Base-by-base conservation (phyloP, 2,113 vertebrate genomes). In the Brienomyrus brachyistius region DNA sequence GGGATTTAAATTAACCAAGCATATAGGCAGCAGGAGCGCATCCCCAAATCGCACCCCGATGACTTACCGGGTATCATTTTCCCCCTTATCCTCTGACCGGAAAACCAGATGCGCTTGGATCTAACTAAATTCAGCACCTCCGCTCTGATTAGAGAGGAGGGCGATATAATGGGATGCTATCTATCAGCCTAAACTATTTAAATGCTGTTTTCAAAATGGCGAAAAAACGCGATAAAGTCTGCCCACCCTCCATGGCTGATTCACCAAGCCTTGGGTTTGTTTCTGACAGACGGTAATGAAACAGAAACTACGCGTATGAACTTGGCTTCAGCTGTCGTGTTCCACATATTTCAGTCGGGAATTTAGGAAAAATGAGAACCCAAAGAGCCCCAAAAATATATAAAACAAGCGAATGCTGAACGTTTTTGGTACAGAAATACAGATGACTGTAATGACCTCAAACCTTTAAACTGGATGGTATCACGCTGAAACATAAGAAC, bases 131-230 rank as follows among this genome's bases (percentile, higher is more conserved):
- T 19, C 62, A 54, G n/a, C 56, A 66, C 56, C 35, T 13, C 43
- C 23, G 82, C 56, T 85, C 52, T 35, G 77, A 48, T 66, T 48
- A 77, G n/a, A 50, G 51, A 43, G 31, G 43, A 54, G 43, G 70
- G 17, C 23, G 50, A 88, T 48, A 50, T 47, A 62, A 77, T 56
- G n/a, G 1, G 86, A 90, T 88, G 90, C 74, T 83, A 54, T 47
- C 90, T 47, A 54, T n/a, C 86, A 35, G 86, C 51, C 89, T 27
- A 56, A 88, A 82, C 86, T 82, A 90, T 88, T 88, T 90, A 82
- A 88, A 83, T 48, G 86, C 74, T 70, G 74, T 88, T 90, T 70
- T 90, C 90, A 90, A 90, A 88, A 88, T 90, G 86, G 90, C 90
- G 90, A 88, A 80, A 82, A 90, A 88, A 82, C 70, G 62, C 62